Evolutionary conservation across 2,113 vertebrate species (phyloP).

Genomic region (Gambusia affinis): DNA sequence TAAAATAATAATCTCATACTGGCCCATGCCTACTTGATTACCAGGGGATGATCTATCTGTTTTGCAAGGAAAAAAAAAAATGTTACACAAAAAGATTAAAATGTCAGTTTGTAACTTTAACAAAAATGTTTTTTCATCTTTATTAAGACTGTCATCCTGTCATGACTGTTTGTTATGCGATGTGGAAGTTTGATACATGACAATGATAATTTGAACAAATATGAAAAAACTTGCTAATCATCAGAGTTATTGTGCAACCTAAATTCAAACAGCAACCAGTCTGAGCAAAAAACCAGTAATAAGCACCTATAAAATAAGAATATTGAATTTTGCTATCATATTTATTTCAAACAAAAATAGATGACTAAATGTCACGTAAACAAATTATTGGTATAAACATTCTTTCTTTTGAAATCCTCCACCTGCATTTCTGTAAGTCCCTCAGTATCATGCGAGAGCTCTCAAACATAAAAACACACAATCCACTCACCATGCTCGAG

Average conservation of each 20-base stretch:
- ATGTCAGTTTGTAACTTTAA: background rate
- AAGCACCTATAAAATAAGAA: background rate
- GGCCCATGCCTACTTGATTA: background rate
- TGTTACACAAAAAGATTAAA: background rate
- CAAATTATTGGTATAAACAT: background rate
- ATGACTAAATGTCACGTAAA: background rate
- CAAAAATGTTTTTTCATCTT: too few species aligned
- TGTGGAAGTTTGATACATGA: too few species aligned
- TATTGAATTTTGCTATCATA: background rate
- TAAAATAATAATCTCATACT: too few species aligned
- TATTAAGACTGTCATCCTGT: too few species aligned
- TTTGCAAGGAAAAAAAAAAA: background rate
- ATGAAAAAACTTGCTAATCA: too few species aligned
- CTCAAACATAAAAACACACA: conserved; percentile 16
- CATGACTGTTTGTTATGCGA: too few species aligned
- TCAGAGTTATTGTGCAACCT: background rate
- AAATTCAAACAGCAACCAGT: background rate
- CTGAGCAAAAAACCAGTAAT: background rate
- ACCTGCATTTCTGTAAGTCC: background rate
- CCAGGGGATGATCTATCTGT: background rate
- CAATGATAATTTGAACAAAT: too few species aligned
- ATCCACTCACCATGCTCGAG: conserved; percentile 86
- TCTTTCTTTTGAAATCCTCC: conserved; percentile 5
- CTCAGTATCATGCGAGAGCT: background rate
- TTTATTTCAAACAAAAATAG: background rate